Percentiles rank a stretch among this genome's conserved stretches.
phyloP scores from a whole-genome alignment of 2,888 invertebrate species.

The Cheilosia vulpina region DNA sequence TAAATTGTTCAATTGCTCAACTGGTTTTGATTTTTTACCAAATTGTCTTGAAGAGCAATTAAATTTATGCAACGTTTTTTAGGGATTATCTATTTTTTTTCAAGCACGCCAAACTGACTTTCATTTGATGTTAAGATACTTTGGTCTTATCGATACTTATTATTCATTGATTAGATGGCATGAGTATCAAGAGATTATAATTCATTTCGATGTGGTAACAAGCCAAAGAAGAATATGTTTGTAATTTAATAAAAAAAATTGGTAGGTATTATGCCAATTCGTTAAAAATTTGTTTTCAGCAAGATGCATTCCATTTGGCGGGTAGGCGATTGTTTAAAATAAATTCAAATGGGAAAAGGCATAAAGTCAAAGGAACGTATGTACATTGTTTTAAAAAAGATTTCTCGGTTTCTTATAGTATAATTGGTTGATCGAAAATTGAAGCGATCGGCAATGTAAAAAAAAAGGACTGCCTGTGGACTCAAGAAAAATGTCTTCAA shows the following conservation, averaged over 20 bases:
- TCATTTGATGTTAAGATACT: constrained; percentile 1
- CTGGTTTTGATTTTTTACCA: constrained; percentile 37
- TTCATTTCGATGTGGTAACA: constrained; percentile 4
- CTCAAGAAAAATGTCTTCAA: no score
- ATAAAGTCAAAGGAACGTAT: no score
- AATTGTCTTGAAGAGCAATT: constrained; percentile 42
- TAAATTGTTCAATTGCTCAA: constrained; percentile 46
- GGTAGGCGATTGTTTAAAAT: no score
- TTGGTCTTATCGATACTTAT: constrained; percentile 14
- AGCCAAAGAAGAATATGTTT: neutral
- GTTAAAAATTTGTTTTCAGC: neutral
- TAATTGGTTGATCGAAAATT: no score
- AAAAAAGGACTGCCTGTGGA: no score
- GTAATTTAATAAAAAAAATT: constrained; percentile 3
- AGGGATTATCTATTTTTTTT: neutral
- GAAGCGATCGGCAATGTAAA: no score
- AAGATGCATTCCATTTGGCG: neutral
- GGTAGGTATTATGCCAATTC: constrained; percentile 13
- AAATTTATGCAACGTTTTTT: constrained; percentile 20
- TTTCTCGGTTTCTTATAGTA: no score
- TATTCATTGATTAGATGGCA: constrained; percentile 2
- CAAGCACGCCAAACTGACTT: neutral
- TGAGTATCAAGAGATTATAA: constrained; percentile 17
- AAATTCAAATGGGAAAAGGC: no score
- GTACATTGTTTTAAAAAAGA: no score